These are phyloP conservation scores for Nixonia krombeini DNA, from an alignment of 1,140 invertebrate genomes.

Conservation along the genomic window DNA sequence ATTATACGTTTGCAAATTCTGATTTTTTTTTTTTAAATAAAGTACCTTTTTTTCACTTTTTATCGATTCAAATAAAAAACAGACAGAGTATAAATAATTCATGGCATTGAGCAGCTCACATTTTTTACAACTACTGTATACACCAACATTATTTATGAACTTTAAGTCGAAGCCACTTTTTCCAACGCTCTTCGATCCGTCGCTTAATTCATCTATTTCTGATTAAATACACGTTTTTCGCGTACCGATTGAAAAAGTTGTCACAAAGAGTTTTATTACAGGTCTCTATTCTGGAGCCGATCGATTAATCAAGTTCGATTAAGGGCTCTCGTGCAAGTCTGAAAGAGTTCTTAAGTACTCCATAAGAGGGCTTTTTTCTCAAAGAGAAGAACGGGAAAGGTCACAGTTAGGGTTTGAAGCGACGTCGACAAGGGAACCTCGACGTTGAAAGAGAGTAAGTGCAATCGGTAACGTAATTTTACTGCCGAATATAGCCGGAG, in stretches of 20 bases:
- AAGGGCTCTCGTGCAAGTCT: conserved; percentile 27
- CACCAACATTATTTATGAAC: too few species aligned
- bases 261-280: conserved; percentile 21
- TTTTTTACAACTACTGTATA: too few species aligned
- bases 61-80: too few species aligned
- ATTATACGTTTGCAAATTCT: too few species aligned
- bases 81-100: too few species aligned
- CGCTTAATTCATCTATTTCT: background rate
- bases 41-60: too few species aligned
- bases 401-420: conserved; percentile 27
- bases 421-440: conserved; percentile 21
- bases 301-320: conserved; percentile 38
- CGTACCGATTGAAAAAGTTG: conserved; percentile 4
- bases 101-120: too few species aligned
- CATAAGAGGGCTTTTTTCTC: conserved; percentile 19
- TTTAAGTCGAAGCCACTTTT: too few species aligned
- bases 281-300: conserved; percentile 18
- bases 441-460: conserved; percentile 20
- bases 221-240: background rate
- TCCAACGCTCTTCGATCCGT: background rate
- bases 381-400: conserved; percentile 33
- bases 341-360: conserved; percentile 30
- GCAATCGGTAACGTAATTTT: conserved; percentile 30
- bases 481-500: conserved; percentile 10
- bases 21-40: too few species aligned